Percentiles rank a stretch among this genome's conserved stretches.
These are phyloP conservation scores for Drosophila lacicola DNA, from an alignment of 2,888 invertebrate genomes.

Conservation along the genomic window DNA sequence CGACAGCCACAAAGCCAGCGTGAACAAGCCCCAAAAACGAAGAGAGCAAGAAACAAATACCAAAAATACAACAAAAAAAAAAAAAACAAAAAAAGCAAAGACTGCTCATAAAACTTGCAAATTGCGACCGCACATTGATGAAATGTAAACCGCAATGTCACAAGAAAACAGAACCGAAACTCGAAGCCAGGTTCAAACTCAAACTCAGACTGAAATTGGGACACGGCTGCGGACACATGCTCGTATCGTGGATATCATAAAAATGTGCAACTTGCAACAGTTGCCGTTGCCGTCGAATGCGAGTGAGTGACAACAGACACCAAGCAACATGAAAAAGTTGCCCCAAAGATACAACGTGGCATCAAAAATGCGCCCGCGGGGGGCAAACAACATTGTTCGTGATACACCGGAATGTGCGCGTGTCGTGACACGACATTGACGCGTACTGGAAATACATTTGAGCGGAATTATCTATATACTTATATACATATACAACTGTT, in stretches of 20 bases:
- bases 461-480: not conserved
- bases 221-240: slow-evolving; percentile 27
- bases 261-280: slow-evolving; percentile 58
- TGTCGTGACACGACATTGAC: slow-evolving; percentile 9
- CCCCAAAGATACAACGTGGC: slow-evolving; percentile 18
- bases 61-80: not conserved
- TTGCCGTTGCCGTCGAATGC: slow-evolving; percentile 30
- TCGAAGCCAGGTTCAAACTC: not conserved
- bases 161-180: not conserved
- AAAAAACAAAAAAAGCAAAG: slow-evolving; percentile 11
- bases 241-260: slow-evolving; percentile 53
- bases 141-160: slow-evolving; percentile 41
- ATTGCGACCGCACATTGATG: slow-evolving; percentile 57
- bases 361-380: slow-evolving; percentile 4
- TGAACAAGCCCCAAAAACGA: slow-evolving; percentile 9
- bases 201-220: not conserved
- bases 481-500: not conserved
- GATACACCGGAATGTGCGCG: not conserved
- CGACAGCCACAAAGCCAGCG: slow-evolving; percentile 36
- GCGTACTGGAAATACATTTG: too few relatives aligned
- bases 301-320: slow-evolving; percentile 40
- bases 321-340: slow-evolving; percentile 32
- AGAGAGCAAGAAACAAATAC: not conserved
- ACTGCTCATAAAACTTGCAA: slow-evolving; percentile 63
- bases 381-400: slow-evolving; percentile 36